Evolutionary conservation across 1,140 invertebrate species (phyloP).

Genomic region (Chymomyza costata): DNA sequence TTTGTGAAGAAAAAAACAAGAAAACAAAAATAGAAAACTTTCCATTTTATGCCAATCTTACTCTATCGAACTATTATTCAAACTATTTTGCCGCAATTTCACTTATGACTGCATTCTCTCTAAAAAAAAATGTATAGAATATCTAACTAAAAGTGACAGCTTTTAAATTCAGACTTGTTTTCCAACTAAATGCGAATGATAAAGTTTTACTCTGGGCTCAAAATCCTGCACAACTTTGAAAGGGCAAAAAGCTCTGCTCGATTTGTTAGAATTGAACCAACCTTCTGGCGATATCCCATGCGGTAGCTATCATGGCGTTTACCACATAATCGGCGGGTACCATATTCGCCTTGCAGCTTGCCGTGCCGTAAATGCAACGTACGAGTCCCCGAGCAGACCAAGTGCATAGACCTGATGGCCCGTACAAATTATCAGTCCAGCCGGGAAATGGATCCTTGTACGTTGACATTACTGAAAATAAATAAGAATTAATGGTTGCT

Average conservation of each 20-base stretch:
- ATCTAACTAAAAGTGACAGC: too few species aligned
- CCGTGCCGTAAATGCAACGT: constrained; percentile 80
- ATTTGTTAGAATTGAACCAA: constrained; percentile 39
- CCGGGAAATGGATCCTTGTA: constrained; percentile 82
- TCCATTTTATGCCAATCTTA: too few species aligned
- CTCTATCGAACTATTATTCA: too few species aligned
- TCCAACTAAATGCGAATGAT: too few species aligned
- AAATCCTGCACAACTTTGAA: too few species aligned
- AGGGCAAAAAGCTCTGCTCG: neutral
- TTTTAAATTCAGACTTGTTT: too few species aligned
- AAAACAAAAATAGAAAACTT: too few species aligned
- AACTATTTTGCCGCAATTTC: too few species aligned
- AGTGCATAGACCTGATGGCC: constrained; percentile 80
- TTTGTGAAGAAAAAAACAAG: too few species aligned
- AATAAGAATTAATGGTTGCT: constrained; percentile 71
- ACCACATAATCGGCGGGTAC: constrained; percentile 87
- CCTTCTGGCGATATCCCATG: constrained; percentile 80
- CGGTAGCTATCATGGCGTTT: constrained; percentile 84
- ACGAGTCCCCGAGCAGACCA: constrained; percentile 81
- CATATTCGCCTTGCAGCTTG: constrained; percentile 80
- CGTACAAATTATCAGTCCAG: constrained; percentile 90
- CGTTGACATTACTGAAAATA: constrained; percentile 81
- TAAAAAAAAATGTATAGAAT: too few species aligned
- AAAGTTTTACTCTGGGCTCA: too few species aligned
- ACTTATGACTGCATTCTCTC: too few species aligned